Conservation (phyloP, 2,888 invertebrate genomes). For the Rhagonycha fulva region DNA sequence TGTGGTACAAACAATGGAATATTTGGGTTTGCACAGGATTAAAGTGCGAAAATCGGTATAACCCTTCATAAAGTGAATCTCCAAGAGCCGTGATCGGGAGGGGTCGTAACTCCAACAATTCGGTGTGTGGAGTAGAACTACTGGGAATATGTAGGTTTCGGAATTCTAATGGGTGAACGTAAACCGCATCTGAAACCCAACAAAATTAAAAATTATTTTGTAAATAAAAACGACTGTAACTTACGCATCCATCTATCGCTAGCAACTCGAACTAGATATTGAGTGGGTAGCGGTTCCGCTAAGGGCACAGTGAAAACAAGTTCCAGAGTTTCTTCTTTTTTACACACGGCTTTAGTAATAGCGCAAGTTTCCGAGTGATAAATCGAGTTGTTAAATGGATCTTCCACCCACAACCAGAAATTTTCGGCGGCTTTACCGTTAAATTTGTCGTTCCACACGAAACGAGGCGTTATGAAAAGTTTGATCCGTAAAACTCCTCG, state of each 20-base stretch:
- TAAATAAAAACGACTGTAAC: constrained; percentile 32
- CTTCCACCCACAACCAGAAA: constrained; percentile 98
- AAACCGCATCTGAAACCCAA: constrained; percentile 36
- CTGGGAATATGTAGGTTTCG: constrained; percentile 90
- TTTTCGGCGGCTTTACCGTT: constrained; percentile 88
- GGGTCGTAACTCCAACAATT: constrained; percentile 88
- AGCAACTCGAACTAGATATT: constrained; percentile 85
- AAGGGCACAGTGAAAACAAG: constrained; percentile 95
- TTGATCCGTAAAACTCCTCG: constrained; percentile 85
- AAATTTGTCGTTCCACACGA: constrained; percentile 85
- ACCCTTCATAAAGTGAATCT: constrained; percentile 73
- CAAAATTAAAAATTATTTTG: neutral
- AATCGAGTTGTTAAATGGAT: constrained; percentile 90
- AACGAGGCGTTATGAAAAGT: constrained; percentile 75
- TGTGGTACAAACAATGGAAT: constrained; percentile 94
- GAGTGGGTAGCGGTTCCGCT: constrained; percentile 85
- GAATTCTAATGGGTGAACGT: constrained; percentile 66
- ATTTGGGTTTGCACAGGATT: constrained; percentile 99
- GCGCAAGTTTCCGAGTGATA: constrained; percentile 95
- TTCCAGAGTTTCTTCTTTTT: constrained; percentile 75
- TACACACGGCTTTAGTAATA: constrained; percentile 61
- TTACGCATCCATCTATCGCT: constrained; percentile 82
- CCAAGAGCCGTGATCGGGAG: constrained; percentile 80
- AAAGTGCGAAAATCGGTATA: constrained; percentile 93
- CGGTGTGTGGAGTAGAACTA: constrained; percentile 90